Evolutionary conservation across 2,888 invertebrate species (phyloP).

Genomic region (Drosophila mayaguana): DNA sequence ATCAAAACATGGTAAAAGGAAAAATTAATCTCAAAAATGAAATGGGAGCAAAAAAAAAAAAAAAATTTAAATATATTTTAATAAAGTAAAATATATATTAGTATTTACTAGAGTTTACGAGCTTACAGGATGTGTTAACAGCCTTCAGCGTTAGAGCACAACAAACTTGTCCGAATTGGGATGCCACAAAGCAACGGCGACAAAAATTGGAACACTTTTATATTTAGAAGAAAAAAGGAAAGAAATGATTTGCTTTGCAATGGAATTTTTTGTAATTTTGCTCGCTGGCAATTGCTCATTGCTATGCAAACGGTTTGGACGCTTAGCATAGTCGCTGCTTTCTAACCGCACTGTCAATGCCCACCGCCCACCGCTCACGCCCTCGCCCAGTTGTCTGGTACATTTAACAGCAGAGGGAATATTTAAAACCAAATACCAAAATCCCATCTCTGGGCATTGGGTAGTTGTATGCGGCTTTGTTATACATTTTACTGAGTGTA

Average conservation of each 20-base stretch:
- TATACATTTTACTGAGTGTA: neutral
- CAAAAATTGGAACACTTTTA: constrained; percentile 17
- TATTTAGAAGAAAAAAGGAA: constrained; percentile 14
- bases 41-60: neutral
- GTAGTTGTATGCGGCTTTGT: constrained; percentile 19
- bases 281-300: constrained; percentile 69
- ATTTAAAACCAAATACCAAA: constrained; percentile 27
- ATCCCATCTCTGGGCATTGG: constrained; percentile 45
- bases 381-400: constrained; percentile 57
- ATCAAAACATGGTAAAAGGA: neutral
- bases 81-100: neutral
- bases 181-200: constrained; percentile 24
- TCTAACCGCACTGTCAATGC: constrained; percentile 58
- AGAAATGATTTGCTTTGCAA: constrained; percentile 23
- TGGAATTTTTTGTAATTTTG: constrained; percentile 10
- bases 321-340: constrained; percentile 74
- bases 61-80: neutral
- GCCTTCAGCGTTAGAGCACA: neutral
- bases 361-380: constrained; percentile 37
- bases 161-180: constrained; percentile 47
- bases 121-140: constrained; percentile 23
- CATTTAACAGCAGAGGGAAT: constrained; percentile 58
- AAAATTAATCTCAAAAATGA: neutral
- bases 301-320: constrained; percentile 71
- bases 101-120: neutral